Percentiles rank a stretch among this genome's conserved stretches.
These are phyloP conservation scores for Caranx ignobilis DNA, from an alignment of 2,113 vertebrate species.

Conservation along the genomic window DNA sequence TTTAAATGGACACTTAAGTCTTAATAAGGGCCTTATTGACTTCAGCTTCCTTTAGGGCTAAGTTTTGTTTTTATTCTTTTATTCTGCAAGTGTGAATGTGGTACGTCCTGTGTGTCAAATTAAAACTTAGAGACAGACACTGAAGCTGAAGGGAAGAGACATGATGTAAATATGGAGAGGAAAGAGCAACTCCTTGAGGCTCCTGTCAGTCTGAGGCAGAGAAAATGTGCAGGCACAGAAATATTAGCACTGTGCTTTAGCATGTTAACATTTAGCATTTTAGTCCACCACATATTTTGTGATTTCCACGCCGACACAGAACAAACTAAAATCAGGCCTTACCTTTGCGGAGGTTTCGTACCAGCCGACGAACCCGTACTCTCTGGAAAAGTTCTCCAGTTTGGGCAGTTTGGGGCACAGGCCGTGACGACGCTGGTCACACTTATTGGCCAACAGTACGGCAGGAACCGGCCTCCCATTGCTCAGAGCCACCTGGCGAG, in stretches of 20 bases:
- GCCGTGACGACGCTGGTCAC: slow-evolving; percentile 82
- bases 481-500: slow-evolving; percentile 77
- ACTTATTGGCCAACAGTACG: slow-evolving; percentile 87
- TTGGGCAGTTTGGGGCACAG: slow-evolving; percentile 83
- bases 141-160: background rate
- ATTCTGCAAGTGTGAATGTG: no score
- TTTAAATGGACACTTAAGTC: background rate
- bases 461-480: slow-evolving; percentile 84
- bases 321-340: slow-evolving; percentile 2
- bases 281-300: no score
- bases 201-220: background rate
- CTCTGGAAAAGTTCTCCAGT: slow-evolving; percentile 82
- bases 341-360: slow-evolving; percentile 89
- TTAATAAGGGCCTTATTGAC: background rate
- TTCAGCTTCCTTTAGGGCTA: background rate
- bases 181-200: background rate
- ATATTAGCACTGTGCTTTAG: no score
- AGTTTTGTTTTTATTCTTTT: background rate
- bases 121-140: background rate
- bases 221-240: background rate
- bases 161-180: background rate
- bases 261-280: no score
- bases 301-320: background rate
- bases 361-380: slow-evolving; percentile 85
- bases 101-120: no score